Evolutionary conservation across 2,113 vertebrate species (phyloP), one percentile per base, ranked within the genome.

Genomic region (Hemichromis elongatus): DNA sequence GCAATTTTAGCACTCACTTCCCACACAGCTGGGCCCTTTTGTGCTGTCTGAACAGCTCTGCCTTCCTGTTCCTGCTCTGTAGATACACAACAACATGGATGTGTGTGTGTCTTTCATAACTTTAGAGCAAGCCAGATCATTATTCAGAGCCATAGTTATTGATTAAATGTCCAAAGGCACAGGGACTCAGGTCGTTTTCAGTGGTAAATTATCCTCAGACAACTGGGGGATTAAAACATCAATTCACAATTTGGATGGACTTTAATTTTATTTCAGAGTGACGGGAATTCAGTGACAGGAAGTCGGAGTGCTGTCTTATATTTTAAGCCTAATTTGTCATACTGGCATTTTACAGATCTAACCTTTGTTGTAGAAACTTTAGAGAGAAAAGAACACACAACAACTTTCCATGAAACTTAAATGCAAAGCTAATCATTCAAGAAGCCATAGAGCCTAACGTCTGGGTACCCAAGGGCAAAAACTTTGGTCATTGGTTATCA

Each of bases 21-120:
- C 84, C 79, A 91, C 88, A 87, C 92, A 93, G 90, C 92, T 91
- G 90, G 55, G 63, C 40, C 28, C 35, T 55, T 87, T 89, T 90
- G 83, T 92, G 53, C 84, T 1, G 59, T 24, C 40, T 86, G 83
- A 89, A 66, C 82, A 59, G 77, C 55, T 18, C 33, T 56, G 66
- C 68, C 55, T 85, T 89, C 85, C 52, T 79, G 68, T 11, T 81
- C 82, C 0, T 3, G 4, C 3, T 3, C 9, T 8, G 54, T 40
- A 61, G 0, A 61, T 7, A 77, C 47, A 40, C 35, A 24, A 2
- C 63, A 2, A 5, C 35, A 9, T 42, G n/a, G 14, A 26, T 52
- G 54, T 9, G 18, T 53, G 56, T n/a, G 37, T n/a, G 66, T 21
- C 35, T 77, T 21, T 77, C 28, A 70, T 45, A 70, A 70, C 63